Evolutionary conservation across 2,113 vertebrate genomes (phyloP), one percentile per base, ranked within the genome.

Genomic region (Phyllostomus hastatus): DNA sequence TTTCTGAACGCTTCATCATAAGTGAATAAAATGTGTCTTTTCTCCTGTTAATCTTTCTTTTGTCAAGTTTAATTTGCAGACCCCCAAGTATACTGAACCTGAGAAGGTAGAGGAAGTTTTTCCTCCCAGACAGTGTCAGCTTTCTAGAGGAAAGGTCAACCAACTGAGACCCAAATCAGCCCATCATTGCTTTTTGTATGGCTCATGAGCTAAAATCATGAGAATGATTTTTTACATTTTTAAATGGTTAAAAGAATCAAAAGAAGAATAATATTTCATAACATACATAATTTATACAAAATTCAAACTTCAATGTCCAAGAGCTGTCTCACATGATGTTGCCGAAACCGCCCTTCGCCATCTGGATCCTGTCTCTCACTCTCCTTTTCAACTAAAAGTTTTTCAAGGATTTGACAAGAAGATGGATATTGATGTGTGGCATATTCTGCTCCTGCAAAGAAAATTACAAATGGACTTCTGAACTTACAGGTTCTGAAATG

Each of bases 241-340:
- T 43, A 43, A 64, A 67, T 22, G 14, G 22, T 43, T 57, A 85
- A 69, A 70, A 61, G 26, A 20, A 72, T 48, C 19, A 33, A 69
- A 52, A 48, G 59, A 84, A 57, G 17, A 85, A 61, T 57, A 66
- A 10, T 48, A 70, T 70, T 38, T 70, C 2, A 22, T 38, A 38
- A 38, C 31, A 38, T 38, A 70, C 22, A 70, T 22, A 70, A 70
- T 20, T 35, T 69, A 69, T 35, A 69, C 35, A 35, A 69, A 35
- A 70, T 70, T 70, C 33, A 11, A 38, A 38, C 22, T 70, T 70
- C 35, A 38, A 35, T 38, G 35, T 70, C 87, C 90, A 99, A 99
- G 94, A 98, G 98, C 91, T 99, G 99, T 97, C 98, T 98, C 84
- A 97, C 96, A 0, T 99, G 98, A 99, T 73, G 69, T 67, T 87